These are phyloP conservation scores for Gandaritis pyraliata DNA, from an alignment of 2,888 invertebrate genomes.

Conservation along the genomic window DNA sequence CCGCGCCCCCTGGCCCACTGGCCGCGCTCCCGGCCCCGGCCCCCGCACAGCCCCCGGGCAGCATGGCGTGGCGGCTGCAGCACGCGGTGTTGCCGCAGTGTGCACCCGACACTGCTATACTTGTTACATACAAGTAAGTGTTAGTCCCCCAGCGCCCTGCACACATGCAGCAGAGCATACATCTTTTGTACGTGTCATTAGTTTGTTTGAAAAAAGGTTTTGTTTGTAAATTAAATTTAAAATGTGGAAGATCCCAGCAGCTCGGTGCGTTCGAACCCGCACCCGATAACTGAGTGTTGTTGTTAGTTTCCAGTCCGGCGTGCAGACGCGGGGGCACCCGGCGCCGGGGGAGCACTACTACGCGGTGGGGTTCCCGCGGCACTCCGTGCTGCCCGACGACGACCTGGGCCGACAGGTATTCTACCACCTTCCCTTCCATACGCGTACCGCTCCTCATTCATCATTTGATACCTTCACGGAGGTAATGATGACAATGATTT, in stretches of 20 bases:
- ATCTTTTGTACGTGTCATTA: no score
- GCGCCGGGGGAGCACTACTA: constrained; percentile 93
- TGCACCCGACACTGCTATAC: constrained; percentile 87
- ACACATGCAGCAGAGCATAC: no score
- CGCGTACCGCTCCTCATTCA: no score
- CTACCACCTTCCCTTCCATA: no score
- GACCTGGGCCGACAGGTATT: constrained; percentile 89
- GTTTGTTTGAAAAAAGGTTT: no score
- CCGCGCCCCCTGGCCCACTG: constrained; percentile 82
- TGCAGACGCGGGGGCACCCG: constrained; percentile 92
- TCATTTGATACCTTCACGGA: no score
- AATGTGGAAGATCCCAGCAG: no score
- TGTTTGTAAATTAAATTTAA: no score
- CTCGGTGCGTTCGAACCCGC: no score
- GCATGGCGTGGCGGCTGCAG: constrained; percentile 91
- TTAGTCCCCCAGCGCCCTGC: not conserved
- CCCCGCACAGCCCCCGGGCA: constrained; percentile 85
- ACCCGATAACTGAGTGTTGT: no score
- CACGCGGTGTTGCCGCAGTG: constrained; percentile 86
- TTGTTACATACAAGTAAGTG: constrained; percentile 85
- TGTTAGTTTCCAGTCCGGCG: constrained; percentile 91
- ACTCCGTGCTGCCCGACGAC: constrained; percentile 93
- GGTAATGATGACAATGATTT: no score
- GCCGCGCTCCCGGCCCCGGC: constrained; percentile 81
- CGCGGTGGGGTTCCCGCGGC: constrained; percentile 93